Percentiles rank a stretch among this genome's conserved stretches.
Evolutionary conservation across 2,113 vertebrate genomes (phyloP).

Genomic region (Asarcornis scutulata): DNA sequence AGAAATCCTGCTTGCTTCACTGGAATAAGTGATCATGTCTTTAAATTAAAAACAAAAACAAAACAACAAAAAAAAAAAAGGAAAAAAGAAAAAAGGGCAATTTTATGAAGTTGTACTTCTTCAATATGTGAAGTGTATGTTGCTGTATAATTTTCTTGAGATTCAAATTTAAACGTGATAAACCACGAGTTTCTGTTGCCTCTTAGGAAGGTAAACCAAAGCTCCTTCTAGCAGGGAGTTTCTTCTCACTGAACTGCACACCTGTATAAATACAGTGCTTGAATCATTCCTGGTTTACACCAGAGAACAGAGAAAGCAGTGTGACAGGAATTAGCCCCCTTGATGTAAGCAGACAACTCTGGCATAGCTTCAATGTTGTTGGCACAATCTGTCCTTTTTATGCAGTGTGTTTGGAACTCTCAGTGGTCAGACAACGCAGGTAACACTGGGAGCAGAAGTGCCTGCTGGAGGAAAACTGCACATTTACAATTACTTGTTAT

Average conservation of each 20-base stretch:
- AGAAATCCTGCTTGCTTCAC: not conserved
- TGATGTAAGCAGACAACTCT: not conserved
- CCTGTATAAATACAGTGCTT: not conserved
- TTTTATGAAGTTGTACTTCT: not conserved
- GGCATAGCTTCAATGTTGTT: not conserved
- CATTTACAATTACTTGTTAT: not conserved
- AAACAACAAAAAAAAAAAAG: no score
- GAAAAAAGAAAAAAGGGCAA: not conserved
- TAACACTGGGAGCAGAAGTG: not conserved
- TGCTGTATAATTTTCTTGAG: not conserved
- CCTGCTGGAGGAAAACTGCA: not conserved
- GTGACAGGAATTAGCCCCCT: not conserved
- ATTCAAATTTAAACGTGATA: not conserved
- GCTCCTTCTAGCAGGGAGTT: not conserved
- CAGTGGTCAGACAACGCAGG: not conserved
- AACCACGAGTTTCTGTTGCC: not conserved
- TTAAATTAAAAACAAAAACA: no score
- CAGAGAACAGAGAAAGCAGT: not conserved
- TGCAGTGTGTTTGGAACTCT: accelerated
- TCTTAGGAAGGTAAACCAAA: not conserved
- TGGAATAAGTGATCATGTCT: not conserved
- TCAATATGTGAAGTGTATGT: not conserved
- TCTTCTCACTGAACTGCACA: not conserved
- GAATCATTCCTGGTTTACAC: not conserved
- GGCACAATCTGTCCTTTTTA: not conserved